Conservation (phyloP, 2,888 invertebrate species). For the Leucophenga maculata region DNA sequence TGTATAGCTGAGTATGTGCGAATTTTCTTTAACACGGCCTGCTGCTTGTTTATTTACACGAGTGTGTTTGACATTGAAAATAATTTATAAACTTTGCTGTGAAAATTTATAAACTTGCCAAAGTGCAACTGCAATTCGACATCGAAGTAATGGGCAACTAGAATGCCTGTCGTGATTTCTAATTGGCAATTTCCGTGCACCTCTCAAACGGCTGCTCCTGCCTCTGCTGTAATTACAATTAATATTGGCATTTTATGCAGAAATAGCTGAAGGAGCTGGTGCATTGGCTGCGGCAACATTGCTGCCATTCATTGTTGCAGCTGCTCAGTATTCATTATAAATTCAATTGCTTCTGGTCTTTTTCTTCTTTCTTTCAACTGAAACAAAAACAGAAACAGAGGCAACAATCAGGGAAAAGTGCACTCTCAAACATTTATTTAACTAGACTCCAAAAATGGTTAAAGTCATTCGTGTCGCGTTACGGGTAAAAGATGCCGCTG, state of each 20-base stretch:
- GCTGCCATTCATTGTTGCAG: constrained; percentile 11
- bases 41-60: constrained; percentile 59
- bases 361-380: too few relatives aligned
- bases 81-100: constrained; percentile 64
- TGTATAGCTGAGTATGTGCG: neutral
- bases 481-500: constrained; percentile 48
- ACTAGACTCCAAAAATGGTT: constrained; percentile 68
- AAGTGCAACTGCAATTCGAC: constrained; percentile 11
- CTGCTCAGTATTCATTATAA: constrained; percentile 17
- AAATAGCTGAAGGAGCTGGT: neutral
- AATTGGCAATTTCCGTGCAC: constrained; percentile 1
- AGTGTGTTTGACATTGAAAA: constrained; percentile 67
- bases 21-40: neutral
- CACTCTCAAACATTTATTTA: constrained; percentile 47
- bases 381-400: neutral
- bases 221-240: constrained; percentile 11
- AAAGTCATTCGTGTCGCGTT: constrained; percentile 61
- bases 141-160: constrained; percentile 10
- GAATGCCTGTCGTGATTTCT: neutral
- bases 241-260: constrained; percentile 24
- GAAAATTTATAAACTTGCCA: constrained; percentile 54
- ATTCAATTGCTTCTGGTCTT: constrained; percentile 15
- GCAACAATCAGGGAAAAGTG: neutral
- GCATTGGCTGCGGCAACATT: neutral
- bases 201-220: neutral